phyloP scores from a whole-genome alignment of 2,888 invertebrate species.

The Pheosia tremula region DNA sequence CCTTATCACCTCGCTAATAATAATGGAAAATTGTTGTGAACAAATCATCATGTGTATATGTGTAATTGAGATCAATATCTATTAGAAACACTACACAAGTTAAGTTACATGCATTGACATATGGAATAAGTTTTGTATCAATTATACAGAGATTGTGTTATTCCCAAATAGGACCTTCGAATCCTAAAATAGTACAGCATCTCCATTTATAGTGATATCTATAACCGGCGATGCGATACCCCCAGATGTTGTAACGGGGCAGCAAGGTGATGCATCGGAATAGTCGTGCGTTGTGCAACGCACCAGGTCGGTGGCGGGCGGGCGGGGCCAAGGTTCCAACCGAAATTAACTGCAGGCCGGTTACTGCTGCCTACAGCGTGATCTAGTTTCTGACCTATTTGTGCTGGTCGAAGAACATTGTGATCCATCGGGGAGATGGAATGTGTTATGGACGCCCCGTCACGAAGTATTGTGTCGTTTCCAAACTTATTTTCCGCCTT shows the following conservation, averaged over 20 bases:
- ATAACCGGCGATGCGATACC: slow-evolving; percentile 17
- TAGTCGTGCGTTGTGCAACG: slow-evolving; percentile 64
- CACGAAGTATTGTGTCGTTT: neutral
- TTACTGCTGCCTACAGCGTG: slow-evolving; percentile 18
- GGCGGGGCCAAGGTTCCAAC: slow-evolving; percentile 53
- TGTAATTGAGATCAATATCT: too few species aligned
- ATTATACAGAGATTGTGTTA: too few species aligned
- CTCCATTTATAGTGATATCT: slow-evolving; percentile 19
- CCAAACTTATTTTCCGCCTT: too few species aligned
- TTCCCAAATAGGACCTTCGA: neutral
- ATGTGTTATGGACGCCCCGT: neutral
- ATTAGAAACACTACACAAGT: too few species aligned
- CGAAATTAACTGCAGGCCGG: slow-evolving; percentile 47
- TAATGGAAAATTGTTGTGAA: slow-evolving; percentile 11
- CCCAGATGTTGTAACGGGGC: slow-evolving; percentile 39
- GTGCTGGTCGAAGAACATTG: neutral
- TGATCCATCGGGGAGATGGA: neutral
- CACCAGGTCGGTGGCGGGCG: slow-evolving; percentile 41
- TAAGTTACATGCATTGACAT: too few species aligned
- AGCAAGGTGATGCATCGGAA: slow-evolving; percentile 65
- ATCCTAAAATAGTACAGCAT: neutral
- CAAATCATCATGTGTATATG: neutral
- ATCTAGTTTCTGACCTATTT: slow-evolving; percentile 2
- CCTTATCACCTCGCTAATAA: slow-evolving; percentile 19
- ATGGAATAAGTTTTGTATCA: too few species aligned